A percentile compares a stretch with the other conserved stretches of the same genome.
Evolutionary conservation across 1,140 invertebrate genomes (phyloP).

Genomic region (Drosophila lacteicornis): DNA sequence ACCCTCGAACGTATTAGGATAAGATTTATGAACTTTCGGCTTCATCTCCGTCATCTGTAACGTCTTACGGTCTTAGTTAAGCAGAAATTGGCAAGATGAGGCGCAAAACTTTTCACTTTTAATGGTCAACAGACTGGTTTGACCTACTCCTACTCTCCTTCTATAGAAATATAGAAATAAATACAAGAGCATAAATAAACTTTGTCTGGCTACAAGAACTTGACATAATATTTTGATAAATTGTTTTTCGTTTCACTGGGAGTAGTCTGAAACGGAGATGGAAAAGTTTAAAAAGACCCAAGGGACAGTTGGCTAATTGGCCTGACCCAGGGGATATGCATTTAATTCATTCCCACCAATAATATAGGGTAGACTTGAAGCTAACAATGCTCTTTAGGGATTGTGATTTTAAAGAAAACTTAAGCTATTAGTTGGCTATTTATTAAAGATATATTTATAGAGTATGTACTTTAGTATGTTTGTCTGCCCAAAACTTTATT

Average conservation of each 20-base stretch:
- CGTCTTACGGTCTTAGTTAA: conserved; percentile 50
- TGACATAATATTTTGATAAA: conserved; percentile 81
- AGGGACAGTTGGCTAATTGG: conserved; percentile 53
- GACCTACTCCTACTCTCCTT: conserved; percentile 50
- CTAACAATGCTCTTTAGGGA: background rate
- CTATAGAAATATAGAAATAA: conserved; percentile 52
- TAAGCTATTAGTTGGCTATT: background rate
- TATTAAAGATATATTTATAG: background rate
- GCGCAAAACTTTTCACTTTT: conserved; percentile 76
- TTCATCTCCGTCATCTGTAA: conserved; percentile 40
- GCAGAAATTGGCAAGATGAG: conserved; percentile 45
- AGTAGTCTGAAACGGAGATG: conserved; percentile 13
- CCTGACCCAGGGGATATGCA: conserved; percentile 26
- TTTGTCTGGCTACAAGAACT: conserved; percentile 60
- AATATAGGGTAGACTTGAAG: conserved; percentile 3
- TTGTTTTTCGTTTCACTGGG: conserved; percentile 58
- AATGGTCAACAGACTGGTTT: conserved; percentile 71
- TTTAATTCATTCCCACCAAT: conserved; percentile 20
- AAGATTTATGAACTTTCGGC: conserved; percentile 81
- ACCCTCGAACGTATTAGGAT: conserved; percentile 55
- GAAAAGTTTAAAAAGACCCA: conserved; percentile 41
- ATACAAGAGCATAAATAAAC: conserved; percentile 57
- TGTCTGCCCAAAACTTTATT: background rate
- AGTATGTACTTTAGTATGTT: background rate
- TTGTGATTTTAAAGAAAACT: background rate